Percentiles rank a stretch among this genome's conserved stretches.
Evolutionary conservation across 1,140 invertebrate genomes (phyloP).

Genomic region (Pogonomyrmex californicus): DNA sequence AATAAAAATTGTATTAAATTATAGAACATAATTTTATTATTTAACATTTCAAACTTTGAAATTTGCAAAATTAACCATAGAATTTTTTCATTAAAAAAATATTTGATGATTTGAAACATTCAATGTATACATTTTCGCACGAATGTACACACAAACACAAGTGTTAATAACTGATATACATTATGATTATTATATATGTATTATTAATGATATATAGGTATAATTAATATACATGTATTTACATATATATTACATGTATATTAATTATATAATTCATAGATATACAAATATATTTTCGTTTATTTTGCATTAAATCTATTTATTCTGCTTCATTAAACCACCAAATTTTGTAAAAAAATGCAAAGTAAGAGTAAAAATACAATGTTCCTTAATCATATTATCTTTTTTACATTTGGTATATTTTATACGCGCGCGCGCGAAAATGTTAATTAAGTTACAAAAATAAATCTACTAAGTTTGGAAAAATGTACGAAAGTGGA

Average conservation of each 20-base stretch:
- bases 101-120: neutral
- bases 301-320: neutral
- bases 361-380: neutral
- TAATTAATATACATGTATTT: neutral
- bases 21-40: neutral
- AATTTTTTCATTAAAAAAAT: neutral
- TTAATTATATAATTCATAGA: neutral
- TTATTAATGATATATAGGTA: neutral
- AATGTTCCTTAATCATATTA: neutral
- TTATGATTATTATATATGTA: neutral
- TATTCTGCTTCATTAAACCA: neutral
- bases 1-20: neutral
- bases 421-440: neutral
- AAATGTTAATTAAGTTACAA: slow-evolving; percentile 2
- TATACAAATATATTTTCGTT: neutral
- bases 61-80: neutral
- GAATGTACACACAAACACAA: neutral
- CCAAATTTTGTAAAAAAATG: neutral
- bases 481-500: neutral
- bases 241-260: neutral
- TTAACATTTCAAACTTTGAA: neutral
- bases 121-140: neutral
- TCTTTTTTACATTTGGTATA: neutral
- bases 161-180: neutral
- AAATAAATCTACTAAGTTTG: neutral